phyloP scores from a whole-genome alignment of 2,888 invertebrate genomes.

The Meghimatium bilineatum region DNA sequence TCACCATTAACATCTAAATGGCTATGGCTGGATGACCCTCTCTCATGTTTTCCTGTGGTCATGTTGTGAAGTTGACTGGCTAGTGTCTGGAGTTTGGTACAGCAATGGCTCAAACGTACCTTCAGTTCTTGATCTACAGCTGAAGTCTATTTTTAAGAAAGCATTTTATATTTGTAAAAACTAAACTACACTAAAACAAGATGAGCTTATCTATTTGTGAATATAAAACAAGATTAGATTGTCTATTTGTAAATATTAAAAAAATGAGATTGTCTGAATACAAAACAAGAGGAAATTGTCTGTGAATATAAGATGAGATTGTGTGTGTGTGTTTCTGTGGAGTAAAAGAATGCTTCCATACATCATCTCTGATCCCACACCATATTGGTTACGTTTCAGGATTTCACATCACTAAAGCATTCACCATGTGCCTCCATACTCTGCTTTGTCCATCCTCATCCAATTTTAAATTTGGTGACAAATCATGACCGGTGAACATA shows the following conservation, averaged over 20 bases:
- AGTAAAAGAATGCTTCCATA: too few species aligned
- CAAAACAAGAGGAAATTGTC: too few species aligned
- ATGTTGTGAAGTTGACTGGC: slow-evolving; percentile 33
- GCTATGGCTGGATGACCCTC: background rate
- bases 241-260: background rate
- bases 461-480: too few species aligned
- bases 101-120: slow-evolving; percentile 31
- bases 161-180: background rate
- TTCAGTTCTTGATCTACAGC: slow-evolving; percentile 36
- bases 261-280: background rate
- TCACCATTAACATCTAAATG: background rate
- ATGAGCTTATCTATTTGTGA: background rate
- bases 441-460: too few species aligned
- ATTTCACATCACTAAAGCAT: too few species aligned
- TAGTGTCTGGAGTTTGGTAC: slow-evolving; percentile 39
- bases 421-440: too few species aligned
- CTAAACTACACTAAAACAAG: background rate
- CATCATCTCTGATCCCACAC: too few species aligned
- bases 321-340: too few species aligned
- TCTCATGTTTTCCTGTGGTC: background rate
- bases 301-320: too few species aligned
- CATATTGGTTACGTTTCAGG: too few species aligned
- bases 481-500: too few species aligned
- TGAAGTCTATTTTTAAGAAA: slow-evolving; percentile 21
- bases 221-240: background rate